Evolutionary conservation across 2,113 vertebrate genomes (phyloP).

Genomic region (Cercocebus atys): DNA sequence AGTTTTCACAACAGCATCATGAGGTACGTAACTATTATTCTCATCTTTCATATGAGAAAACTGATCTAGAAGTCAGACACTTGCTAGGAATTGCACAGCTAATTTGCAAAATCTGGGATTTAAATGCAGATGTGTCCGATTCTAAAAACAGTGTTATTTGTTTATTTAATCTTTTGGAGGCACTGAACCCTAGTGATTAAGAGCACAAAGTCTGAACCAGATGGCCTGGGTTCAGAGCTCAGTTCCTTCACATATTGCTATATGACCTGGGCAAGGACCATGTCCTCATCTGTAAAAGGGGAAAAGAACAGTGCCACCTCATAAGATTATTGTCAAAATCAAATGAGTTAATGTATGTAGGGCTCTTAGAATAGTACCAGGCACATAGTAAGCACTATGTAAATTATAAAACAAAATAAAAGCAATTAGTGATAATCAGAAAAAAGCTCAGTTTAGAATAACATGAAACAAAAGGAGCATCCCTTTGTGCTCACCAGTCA

Average conservation of each 20-base stretch:
- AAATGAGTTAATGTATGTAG: not conserved
- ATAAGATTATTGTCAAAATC: not conserved
- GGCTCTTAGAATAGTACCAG: not conserved
- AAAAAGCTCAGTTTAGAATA: not conserved
- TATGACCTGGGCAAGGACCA: not conserved
- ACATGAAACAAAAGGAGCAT: not conserved
- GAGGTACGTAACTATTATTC: not conserved
- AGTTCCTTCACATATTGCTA: not conserved
- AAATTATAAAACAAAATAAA: not conserved
- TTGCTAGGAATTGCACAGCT: not conserved
- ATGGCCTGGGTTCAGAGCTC: slow-evolving; percentile 23
- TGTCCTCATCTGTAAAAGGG: not conserved
- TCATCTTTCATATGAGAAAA: not conserved
- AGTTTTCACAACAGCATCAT: not conserved
- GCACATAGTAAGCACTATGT: not conserved
- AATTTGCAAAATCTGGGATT: not conserved
- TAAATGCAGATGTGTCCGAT: not conserved
- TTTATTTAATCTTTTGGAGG: not conserved
- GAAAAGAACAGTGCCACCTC: not conserved
- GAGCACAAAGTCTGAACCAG: slow-evolving; percentile 1
- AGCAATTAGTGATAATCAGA: not conserved
- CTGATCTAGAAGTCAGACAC: not conserved
- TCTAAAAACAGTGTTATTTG: not conserved
- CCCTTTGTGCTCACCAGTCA: not conserved
- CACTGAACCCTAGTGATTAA: not conserved